Base-by-base conservation (phyloP, 53 echinoderm and acorn worm species). In the Zoroaster sp. region DNA sequence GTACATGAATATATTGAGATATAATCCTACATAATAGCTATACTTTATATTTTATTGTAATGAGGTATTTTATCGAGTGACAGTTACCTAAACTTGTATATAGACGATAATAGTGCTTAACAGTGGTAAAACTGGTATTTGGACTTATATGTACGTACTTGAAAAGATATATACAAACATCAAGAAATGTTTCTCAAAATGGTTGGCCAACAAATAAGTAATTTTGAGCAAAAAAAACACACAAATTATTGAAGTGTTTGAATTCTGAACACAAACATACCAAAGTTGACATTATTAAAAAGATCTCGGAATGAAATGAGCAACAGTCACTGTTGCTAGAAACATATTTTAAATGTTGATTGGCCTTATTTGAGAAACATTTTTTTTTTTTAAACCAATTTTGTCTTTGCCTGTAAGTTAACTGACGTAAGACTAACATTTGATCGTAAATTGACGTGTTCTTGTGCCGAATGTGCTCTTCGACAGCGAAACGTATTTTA, bases 401-500 rank as follows among this genome's bases (percentile, higher is more conserved):
- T 59, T 59, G 63, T 59, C 63, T 59, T 59, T 59, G 63, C 25
- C 63, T 59, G 63, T 59, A 25, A 59, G n/a, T 59, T 59, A 59
- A 59, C 63, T 59, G 63, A 25, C 25, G 46, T 45, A 37, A 75
- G 39, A 38, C 39, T 23, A 25, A 45, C 32, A 28, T 46, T 76
- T 9, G 76, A 76, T 59, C 15, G 59, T 79, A 36, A 79, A 9
- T 63, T 55, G 79, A 79, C 79, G 34, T 63, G 55, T 79, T 79
- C 37, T 23, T 32, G 68, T 83, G 46, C 85, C 85, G 71, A 49
- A 45, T 85, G 85, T 85, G 85, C 85, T 85, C 85, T 85, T 85
- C 85, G 70, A 85, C 85, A 44, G 71, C 71, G 49, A 70, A 85
- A 85, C 67, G 71, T 85, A 85, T 71, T 68, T 83, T 85, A 71